Conservation (phyloP, 2,113 vertebrate species). For the Platichthys stellatus region DNA sequence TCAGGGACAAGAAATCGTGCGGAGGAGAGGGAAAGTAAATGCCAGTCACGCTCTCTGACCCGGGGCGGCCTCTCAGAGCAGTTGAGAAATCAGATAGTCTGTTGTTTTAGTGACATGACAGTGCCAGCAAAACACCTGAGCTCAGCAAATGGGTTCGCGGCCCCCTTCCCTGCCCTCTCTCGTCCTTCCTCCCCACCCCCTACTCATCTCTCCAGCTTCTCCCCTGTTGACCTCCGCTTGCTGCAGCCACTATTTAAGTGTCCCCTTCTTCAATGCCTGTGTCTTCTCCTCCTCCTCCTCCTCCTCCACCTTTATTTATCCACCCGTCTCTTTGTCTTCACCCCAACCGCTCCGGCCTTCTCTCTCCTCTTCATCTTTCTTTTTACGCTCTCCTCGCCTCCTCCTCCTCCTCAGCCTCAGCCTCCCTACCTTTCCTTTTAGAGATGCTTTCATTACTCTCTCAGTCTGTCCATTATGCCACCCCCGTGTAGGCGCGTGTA, state of each 20-base stretch:
- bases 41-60: conserved; percentile 41
- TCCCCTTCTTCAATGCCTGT: conserved; percentile 7
- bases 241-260: conserved; percentile 35
- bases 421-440: conserved; percentile 39
- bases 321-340: conserved; percentile 2
- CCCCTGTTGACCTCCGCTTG: conserved; percentile 50
- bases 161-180: conserved; percentile 29
- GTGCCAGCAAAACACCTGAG: conserved; percentile 61
- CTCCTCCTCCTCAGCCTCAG: conserved; percentile 22
- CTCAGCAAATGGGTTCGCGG: conserved; percentile 64
- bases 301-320: conserved; percentile 1
- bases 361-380: conserved; percentile 8
- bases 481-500: conserved; percentile 6
- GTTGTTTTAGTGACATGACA: conserved; percentile 65
- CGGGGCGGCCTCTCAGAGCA: neutral
- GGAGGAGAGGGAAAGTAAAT: conserved; percentile 25
- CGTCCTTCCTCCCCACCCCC: conserved; percentile 29
- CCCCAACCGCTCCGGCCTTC: neutral
- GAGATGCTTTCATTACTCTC: conserved; percentile 50
- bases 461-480: conserved; percentile 35
- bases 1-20: neutral
- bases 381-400: conserved; percentile 1
- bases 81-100: conserved; percentile 54
- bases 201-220: conserved; percentile 54
- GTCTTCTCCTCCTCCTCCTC: neutral